Evolutionary conservation across 2,888 invertebrate genomes (phyloP), one percentile per base, ranked within the genome.

Genomic region (Sisyra terminalis): DNA sequence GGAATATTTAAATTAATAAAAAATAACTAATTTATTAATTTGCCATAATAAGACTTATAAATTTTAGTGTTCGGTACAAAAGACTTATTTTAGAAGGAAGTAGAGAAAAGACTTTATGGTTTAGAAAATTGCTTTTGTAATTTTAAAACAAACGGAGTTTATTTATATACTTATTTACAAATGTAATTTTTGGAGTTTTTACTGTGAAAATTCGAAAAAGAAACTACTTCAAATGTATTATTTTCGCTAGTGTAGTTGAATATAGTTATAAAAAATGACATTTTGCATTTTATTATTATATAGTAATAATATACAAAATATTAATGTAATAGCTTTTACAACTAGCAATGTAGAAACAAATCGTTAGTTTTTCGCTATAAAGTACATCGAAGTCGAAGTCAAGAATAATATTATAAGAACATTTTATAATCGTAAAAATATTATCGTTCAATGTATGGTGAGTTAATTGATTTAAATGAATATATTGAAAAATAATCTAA

Each of bases 351-450:
- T 40, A 40, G 29, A 40, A 40, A 39, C 29, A 40, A 31, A 30
- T 40, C 40, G 30, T 40, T 40, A 40, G 40, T 40, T 29, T 40
- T 40, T 40, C 30, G 40, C 40, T 30, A 40, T 40, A 29, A 40
- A 13, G 15, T 40, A 40, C 40, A 40, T 40, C 40, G 40, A 40
- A 40, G 24, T 24, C 14, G 13, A 15, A 15, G n/a, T 34, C 34
- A 34, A 14, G 14, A 14, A 15, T 34, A 34, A 34, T 14, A 15
- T 34, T 34, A 14, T 34, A 34, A 8, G 34, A 14, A 34, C 11
- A 14, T 14, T 14, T 14, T 11, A 34, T 34, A 14, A 14, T 34
- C 34, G 14, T 34, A 15, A 14, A 34, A 34, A 34, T 34, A 15
- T 34, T 14, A 34, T 34, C 34, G 14, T 34, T 34, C 34, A 11